Percentiles rank a stretch among this genome's conserved stretches.
Conservation (phyloP, 1,140 invertebrate genomes). For the Penaeus indicus region DNA sequence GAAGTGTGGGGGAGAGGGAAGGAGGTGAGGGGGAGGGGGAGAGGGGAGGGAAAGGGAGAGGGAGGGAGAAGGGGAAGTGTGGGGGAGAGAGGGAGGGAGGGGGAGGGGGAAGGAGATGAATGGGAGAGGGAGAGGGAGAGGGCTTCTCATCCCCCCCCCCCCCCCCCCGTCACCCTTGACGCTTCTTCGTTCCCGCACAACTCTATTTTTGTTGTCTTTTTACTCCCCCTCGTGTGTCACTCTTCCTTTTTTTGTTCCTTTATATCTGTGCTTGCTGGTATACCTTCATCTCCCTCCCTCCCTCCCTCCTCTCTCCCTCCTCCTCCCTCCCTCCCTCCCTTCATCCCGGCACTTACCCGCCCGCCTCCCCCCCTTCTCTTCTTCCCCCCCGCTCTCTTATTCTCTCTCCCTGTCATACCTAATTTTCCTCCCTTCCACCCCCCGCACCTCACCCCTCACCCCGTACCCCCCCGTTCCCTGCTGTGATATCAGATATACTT, state of each 20-base stretch:
- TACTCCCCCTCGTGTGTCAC: no score
- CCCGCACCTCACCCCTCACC: background rate
- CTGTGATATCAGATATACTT: no score
- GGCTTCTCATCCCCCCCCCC: no score
- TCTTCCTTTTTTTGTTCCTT: background rate
- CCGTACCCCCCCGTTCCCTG: no score
- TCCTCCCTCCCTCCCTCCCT: background rate
- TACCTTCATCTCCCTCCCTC: background rate
- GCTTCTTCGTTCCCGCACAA: background rate
- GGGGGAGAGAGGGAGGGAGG: no score
- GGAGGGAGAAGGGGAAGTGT: background rate
- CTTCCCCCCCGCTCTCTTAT: background rate
- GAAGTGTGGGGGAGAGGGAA: no score
- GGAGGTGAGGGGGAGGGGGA: no score
- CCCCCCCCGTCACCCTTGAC: background rate
- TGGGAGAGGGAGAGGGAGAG: no score
- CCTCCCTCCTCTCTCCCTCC: background rate
- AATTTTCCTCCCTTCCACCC: background rate
- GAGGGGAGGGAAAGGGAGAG: background rate
- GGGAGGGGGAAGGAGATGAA: background rate
- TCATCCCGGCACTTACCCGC: background rate
- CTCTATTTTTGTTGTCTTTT: background rate
- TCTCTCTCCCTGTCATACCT: background rate
- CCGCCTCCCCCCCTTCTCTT: background rate
- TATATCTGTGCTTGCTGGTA: background rate